Evolutionary conservation across 2,888 invertebrate species (phyloP), one percentile per base, ranked within the genome.

Genomic region (Lacanobia oleracea): DNA sequence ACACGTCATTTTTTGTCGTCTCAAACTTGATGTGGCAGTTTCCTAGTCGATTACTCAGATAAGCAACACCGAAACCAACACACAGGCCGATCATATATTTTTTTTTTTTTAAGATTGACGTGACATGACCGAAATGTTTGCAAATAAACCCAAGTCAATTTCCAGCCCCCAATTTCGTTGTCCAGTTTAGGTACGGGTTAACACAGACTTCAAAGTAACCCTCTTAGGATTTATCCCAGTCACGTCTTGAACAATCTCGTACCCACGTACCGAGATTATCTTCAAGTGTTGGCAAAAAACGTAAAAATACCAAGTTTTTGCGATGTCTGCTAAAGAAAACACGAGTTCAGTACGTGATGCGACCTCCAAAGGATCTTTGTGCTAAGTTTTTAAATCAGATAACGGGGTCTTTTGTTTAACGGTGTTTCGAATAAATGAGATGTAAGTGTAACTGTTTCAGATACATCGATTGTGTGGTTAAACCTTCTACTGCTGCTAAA

Each of bases 291-390:
- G 59, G 56, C 66, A 72, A 81, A 69, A 81, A 65, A 45, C 21
- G 53, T 16, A 54, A 66, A 72, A 64, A 54, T 37, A 74, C 67
- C 37, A 67, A 72, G 62, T 64, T 72, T 79, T 77, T 62, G 59
- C 75, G 48, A 68, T n/a, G 64, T 65, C 69, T 51, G 62, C 62
- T 59, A 48, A 65, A 79, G 68, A 63, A 74, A 78, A 72, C 60
- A 70, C 43, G 73, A 83, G 64, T 72, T 60, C 27, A 43, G 62
- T 37, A 70, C 81, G 84, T 84, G 81, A 66, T n/a, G n/a, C 40
- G 81, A 67, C 68, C 51, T 56, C 65, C 12, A 74, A 73, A 79
- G 33, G 64, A 67, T 45, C 27, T 65, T 33, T 53, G 64, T 56
- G 61, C 48, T 9, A 54, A 54, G 62, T 78, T 62, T 70, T 71